Evolutionary conservation across 2,113 vertebrate genomes (phyloP), one percentile per base, ranked within the genome.

Genomic region (Sorex araneus): DNA sequence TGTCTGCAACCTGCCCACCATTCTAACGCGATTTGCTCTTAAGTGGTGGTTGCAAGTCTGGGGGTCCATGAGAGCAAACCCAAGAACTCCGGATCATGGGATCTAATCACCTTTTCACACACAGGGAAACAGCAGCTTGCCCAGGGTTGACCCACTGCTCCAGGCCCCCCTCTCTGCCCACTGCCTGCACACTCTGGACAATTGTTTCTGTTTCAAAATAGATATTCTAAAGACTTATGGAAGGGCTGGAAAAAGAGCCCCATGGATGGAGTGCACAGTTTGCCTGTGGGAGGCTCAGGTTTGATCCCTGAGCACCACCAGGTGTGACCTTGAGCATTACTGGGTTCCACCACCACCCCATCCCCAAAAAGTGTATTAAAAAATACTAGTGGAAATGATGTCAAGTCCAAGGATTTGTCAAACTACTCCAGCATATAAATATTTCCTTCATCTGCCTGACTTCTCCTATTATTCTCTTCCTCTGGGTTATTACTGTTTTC

Each of bases 401-500:
- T 40, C 47, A 50, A 50, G 47, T 50, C 47, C 47, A 50, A 21
- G 71, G 30, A n/a, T 82, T 80, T 80, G 32, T 25, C 25, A 89
- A 87, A 8, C 32, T n/a, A 8, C 1, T 19, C 40, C 2, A 1
- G 2, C 21, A 8, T 1, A 0, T 0, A 83, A 63, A 60, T 47
- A 57, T 47, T 21, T 16, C 0, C 0, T 77, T 71, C 50, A 43
- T 75, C 1, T 28, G 25, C 16, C n/a, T 79, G 80, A 21, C n/a
- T 80, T 54, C 3, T 40, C 76, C 69, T 60, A 10, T 23, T 21
- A 19, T 63, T 87, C 47, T 82, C 2, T 94, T 96, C 77, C 21
- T 60, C 57, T 60, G 6, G 57, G 18, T 16, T 91, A 9, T 60
- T 70, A 30, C 76, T 89, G 67, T 96, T 86, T 98, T 69, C 94